Evolutionary conservation across 2,797 vertebrate species (phyloP).

Genomic region (Synanceia verrucosa): DNA sequence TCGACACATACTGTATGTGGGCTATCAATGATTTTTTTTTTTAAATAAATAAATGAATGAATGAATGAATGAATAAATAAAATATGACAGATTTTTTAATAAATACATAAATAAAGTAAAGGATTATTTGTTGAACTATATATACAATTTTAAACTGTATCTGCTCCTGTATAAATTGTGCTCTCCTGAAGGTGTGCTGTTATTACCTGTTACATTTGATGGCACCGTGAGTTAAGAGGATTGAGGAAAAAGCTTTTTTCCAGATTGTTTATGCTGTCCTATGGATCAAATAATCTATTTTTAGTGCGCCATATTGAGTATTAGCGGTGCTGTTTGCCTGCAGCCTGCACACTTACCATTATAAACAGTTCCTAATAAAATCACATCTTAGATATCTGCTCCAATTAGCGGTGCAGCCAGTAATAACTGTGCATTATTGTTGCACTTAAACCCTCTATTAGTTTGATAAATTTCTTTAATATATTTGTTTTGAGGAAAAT

Average conservation of each 20-base stretch:
- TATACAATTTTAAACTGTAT: neutral
- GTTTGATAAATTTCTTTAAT: constrained; percentile 31
- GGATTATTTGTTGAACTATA: neutral
- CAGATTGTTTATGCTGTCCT: constrained; percentile 48
- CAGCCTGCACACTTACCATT: neutral
- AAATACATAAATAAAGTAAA: neutral
- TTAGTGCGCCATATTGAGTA: constrained; percentile 6
- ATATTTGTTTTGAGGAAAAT: constrained; percentile 3
- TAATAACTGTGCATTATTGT: neutral
- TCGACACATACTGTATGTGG: no score
- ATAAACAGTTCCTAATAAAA: constrained; percentile 4
- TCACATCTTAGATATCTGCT: neutral
- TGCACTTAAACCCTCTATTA: constrained; percentile 4
- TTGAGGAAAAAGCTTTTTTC: constrained; percentile 63
- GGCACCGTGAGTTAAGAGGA: constrained; percentile 58
- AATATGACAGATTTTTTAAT: no score
- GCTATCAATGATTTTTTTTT: no score
- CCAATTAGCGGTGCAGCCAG: neutral
- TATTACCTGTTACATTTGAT: constrained; percentile 28
- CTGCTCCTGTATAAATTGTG: neutral
- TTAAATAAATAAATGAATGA: no score
- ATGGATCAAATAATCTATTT: constrained; percentile 32
- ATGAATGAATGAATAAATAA: no score
- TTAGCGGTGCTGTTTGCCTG: neutral
- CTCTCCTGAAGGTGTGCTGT: neutral